A percentile compares a stretch with the other conserved stretches of the same genome.
phyloP scores from a whole-genome alignment of 2,797 vertebrate genomes.

The Microctenopoma steveboyesi region DNA sequence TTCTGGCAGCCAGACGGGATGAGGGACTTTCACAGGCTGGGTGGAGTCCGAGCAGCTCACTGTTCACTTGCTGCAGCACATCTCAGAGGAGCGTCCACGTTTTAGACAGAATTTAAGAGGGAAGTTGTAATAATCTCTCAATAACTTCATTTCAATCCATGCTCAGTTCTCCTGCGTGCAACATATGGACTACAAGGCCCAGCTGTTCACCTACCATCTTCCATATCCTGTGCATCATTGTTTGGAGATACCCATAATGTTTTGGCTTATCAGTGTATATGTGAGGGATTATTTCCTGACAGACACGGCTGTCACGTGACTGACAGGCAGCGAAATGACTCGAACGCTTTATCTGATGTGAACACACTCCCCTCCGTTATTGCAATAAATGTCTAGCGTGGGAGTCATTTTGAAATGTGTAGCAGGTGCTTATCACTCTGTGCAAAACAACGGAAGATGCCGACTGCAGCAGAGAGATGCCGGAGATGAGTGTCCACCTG shows the following conservation, averaged over 20 bases:
- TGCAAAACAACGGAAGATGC: slow-evolving; percentile 8
- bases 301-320: slow-evolving; percentile 30
- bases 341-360: slow-evolving; percentile 40
- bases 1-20: slow-evolving; percentile 38
- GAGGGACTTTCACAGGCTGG: slow-evolving; percentile 34
- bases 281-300: slow-evolving; percentile 41
- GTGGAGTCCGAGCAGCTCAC: slow-evolving; percentile 10
- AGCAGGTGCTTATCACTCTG: slow-evolving; percentile 15
- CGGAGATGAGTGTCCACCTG: slow-evolving; percentile 5
- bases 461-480: slow-evolving; percentile 5
- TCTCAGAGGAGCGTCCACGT: slow-evolving; percentile 32
- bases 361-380: slow-evolving; percentile 30
- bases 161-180: neutral
- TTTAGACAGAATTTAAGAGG: slow-evolving; percentile 14
- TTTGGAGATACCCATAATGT: neutral
- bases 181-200: neutral
- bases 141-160: neutral
- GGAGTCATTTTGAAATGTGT: slow-evolving; percentile 32
- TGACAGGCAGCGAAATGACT: slow-evolving; percentile 46
- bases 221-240: neutral
- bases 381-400: slow-evolving; percentile 45
- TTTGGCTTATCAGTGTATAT: neutral
- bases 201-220: neutral
- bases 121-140: slow-evolving; percentile 7
- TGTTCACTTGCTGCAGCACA: slow-evolving; percentile 5